These are phyloP conservation scores for Microplitis deprimator DNA, from an alignment of 2,888 invertebrate genomes.

Conservation along the genomic window DNA sequence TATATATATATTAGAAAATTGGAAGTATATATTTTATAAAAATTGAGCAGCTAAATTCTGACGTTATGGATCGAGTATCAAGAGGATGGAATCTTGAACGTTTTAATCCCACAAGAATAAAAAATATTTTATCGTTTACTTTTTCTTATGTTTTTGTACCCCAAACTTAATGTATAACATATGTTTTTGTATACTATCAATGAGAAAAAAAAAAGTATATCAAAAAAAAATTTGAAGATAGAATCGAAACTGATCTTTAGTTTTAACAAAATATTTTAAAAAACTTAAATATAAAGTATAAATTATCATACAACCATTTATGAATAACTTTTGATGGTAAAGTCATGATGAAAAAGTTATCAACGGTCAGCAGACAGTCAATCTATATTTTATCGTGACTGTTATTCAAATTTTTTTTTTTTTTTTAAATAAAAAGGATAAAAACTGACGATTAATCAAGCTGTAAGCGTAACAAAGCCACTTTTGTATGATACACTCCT, in stretches of 20 bases:
- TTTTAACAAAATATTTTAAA: no score
- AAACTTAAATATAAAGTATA: no score
- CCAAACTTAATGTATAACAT: neutral
- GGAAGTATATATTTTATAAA: neutral
- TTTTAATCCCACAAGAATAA: neutral
- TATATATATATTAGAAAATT: neutral
- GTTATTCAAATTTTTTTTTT: neutral
- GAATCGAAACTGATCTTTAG: neutral
- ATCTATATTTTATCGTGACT: neutral
- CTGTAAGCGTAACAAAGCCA: slow-evolving; percentile 1
- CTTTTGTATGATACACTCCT: slow-evolving; percentile 11
- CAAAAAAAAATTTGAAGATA: neutral
- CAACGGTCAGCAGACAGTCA: neutral
- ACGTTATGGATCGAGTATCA: neutral
- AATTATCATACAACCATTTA: no score
- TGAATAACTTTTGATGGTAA: neutral
- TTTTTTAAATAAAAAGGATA: neutral
- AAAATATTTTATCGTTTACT: neutral
- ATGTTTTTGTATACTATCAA: neutral
- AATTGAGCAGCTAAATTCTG: neutral
- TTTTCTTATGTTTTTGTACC: neutral
- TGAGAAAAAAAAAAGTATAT: neutral
- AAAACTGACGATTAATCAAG: slow-evolving; percentile 3
- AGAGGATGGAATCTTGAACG: neutral
- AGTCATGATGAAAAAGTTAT: neutral